Evolutionary conservation across 2,797 vertebrate species (phyloP), one percentile per base, ranked within the genome.

Genomic region (Leuciscus waleckii): DNA sequence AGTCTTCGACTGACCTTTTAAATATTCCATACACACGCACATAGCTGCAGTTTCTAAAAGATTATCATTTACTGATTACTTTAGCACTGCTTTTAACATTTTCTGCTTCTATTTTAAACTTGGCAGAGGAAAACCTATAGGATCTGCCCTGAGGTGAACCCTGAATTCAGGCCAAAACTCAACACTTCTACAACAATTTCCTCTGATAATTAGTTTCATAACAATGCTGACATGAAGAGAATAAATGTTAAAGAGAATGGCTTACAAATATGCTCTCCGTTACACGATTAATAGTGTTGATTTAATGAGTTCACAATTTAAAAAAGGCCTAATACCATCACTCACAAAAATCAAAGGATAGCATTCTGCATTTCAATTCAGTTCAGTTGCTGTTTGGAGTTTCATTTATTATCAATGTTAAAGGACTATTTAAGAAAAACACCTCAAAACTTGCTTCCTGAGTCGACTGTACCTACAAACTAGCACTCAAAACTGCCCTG

Each of bases 201-300:
- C 67, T 81, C 14, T 69, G 65, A 81, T 70, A 70, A 81, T 81
- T 81, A 58, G 2, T 41, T 54, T 70, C 35, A 56, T 70, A 58
- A 51, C 21, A 68, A 71, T 51, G 7, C 32, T 69, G 68, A 70
- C 16, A 81, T 56, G 16, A 41, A 19, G 32, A 69, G 4, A 70
- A 56, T 29, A 41, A 21, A 49, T 41, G 35, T 56, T 70, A 70
- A 81, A 70, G 49, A 29, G 46, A 23, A 23, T 70, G 79, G 14
- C 65, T 56, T 69, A 54, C 46, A 69, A 56, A 81, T 71, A 29
- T 56, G 46, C 49, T 56, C 79, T 81, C 49, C 23, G 2, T 81
- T 70, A 29, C 2, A 0, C 26, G 49, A 54, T 19, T 81, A 70
- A 21, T 2, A 26, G 23, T 29, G 67, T 41, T 51, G 41, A 51